Conservation (phyloP, 2,888 invertebrate species). For the Sisyra nigra region DNA sequence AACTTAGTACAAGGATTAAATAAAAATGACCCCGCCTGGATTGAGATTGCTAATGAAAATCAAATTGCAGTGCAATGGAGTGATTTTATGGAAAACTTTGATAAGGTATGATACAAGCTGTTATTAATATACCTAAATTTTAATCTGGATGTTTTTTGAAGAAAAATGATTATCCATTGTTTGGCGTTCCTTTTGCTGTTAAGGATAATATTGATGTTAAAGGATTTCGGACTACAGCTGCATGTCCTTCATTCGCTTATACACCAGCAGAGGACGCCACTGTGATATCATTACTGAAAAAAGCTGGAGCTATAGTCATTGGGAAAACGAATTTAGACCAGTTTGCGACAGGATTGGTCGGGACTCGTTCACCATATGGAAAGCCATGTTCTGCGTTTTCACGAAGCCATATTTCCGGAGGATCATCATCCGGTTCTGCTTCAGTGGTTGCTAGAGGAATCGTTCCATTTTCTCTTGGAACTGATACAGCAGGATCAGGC, state of each 20-base stretch:
- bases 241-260: constrained; percentile 58
- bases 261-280: constrained; percentile 48
- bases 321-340: constrained; percentile 98
- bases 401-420: background rate
- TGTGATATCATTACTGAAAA: constrained; percentile 56
- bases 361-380: constrained; percentile 1
- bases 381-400: background rate
- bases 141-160: too few species aligned
- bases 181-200: constrained; percentile 74
- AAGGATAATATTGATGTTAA: constrained; percentile 91
- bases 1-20: background rate
- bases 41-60: background rate
- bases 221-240: constrained; percentile 62
- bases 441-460: background rate
- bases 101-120: background rate
- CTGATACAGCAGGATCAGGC: constrained; percentile 2
- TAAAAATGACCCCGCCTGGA: constrained; percentile 2
- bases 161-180: constrained; percentile 27
- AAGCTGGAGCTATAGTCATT: constrained; percentile 64
- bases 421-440: constrained; percentile 1
- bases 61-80: background rate
- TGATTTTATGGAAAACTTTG: background rate
- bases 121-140: background rate
- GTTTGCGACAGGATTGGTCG: constrained; percentile 78
- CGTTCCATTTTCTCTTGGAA: constrained; percentile 1